These are phyloP conservation scores for Saiga tatarica DNA, from an alignment of 2,113 vertebrate species.

Conservation along the genomic window DNA sequence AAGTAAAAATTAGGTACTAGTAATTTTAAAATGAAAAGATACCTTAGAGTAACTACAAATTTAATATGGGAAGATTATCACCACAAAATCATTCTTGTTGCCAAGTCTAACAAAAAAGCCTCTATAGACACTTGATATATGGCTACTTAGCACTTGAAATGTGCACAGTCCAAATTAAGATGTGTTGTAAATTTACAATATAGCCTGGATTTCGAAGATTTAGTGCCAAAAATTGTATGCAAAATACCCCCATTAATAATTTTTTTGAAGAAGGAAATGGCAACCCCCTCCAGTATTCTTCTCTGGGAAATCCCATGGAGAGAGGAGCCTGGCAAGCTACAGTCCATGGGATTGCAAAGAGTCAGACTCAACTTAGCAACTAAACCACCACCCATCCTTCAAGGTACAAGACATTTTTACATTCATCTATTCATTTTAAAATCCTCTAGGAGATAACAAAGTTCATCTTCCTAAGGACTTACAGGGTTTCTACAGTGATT, in stretches of 20 bases:
- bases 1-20: neutral
- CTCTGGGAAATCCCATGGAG: neutral
- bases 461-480: neutral
- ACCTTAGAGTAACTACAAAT: neutral
- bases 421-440: neutral
- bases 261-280: neutral
- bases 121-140: fast-evolving
- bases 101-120: neutral
- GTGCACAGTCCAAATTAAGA: neutral
- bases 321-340: neutral
- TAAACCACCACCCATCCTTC: neutral
- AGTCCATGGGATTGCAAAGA: neutral
- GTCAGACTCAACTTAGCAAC: neutral
- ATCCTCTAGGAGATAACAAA: neutral
- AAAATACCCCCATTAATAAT: neutral
- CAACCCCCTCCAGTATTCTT: neutral
- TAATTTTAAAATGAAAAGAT: neutral
- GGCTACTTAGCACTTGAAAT: neutral
- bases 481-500: neutral
- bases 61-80: neutral
- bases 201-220: neutral
- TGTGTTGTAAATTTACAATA: neutral
- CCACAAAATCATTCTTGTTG: neutral
- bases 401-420: neutral
- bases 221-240: neutral